phyloP scores from a whole-genome alignment of 2,888 invertebrate species.

The Malachius bipustulatus region DNA sequence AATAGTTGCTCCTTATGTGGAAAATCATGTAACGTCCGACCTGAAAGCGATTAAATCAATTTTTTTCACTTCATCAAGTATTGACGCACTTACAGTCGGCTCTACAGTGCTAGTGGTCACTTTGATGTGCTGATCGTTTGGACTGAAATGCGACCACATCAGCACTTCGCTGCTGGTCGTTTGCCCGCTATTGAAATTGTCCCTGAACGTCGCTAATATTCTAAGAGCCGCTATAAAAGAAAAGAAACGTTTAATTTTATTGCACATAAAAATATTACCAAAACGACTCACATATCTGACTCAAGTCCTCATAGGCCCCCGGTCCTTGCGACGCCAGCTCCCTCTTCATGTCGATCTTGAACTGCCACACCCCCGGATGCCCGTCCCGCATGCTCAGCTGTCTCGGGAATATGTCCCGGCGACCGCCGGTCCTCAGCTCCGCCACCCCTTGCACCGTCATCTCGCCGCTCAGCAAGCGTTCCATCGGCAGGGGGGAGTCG shows the following conservation, averaged over 20 bases:
- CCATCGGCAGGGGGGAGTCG: conserved; percentile 61
- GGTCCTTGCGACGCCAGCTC: conserved; percentile 42
- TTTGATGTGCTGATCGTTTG: conserved; percentile 70
- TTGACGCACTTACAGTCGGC: conserved; percentile 46
- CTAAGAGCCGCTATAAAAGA: conserved; percentile 21
- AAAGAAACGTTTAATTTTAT: conserved; percentile 10
- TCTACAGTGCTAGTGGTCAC: conserved; percentile 73
- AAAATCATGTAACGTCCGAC: conserved; percentile 92
- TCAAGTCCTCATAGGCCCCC: conserved; percentile 27
- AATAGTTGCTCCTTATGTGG: conserved; percentile 86
- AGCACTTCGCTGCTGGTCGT: conserved; percentile 56
- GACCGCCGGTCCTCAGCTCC: conserved; percentile 49
- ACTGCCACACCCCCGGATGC: conserved; percentile 68
- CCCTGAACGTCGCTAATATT: conserved; percentile 55
- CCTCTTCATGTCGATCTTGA: conserved; percentile 61
- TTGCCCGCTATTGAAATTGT: conserved; percentile 55
- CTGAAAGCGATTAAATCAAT: conserved; percentile 34
- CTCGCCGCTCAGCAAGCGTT: conserved; percentile 50
- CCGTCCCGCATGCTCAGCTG: conserved; percentile 52
- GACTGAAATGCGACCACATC: conserved; percentile 69
- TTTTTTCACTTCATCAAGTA: conserved; percentile 8
- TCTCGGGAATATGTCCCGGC: conserved; percentile 49
- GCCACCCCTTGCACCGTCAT: conserved; percentile 57
- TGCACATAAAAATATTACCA: background rate
- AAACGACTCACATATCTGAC: conserved; percentile 23